Conservation (phyloP, 2,113 vertebrate genomes). For the Entelurus aequoreus region DNA sequence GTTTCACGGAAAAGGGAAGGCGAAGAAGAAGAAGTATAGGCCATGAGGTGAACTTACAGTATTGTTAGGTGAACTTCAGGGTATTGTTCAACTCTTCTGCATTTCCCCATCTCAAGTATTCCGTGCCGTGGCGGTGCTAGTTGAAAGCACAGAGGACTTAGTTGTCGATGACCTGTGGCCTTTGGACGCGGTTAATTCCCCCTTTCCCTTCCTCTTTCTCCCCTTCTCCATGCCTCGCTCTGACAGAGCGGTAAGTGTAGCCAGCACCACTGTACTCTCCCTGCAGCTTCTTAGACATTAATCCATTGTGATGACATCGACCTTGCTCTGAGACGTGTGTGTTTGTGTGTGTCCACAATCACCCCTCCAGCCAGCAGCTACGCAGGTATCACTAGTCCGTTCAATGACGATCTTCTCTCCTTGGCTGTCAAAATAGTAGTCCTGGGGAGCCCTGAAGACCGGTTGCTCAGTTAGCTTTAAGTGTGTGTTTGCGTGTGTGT, state of each 20-base stretch:
- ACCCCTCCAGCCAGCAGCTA: constrained; percentile 59
- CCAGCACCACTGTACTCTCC: constrained; percentile 69
- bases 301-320: constrained; percentile 78
- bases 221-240: constrained; percentile 60
- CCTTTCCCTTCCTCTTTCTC: constrained; percentile 41
- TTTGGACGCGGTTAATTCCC: constrained; percentile 52
- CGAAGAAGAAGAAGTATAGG: constrained; percentile 44
- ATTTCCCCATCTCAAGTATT: neutral
- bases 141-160: constrained; percentile 14
- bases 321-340: constrained; percentile 71
- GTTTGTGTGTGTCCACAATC: constrained; percentile 47
- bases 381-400: constrained; percentile 69
- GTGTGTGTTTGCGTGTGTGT: constrained; percentile 9
- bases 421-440: constrained; percentile 71
- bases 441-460: constrained; percentile 65
- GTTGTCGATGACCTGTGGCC: constrained; percentile 50
- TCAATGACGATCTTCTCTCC: constrained; percentile 72
- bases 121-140: constrained; percentile 11
- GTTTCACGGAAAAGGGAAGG: constrained; percentile 48
- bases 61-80: neutral
- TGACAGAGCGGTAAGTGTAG: constrained; percentile 70
- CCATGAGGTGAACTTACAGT: constrained; percentile 18
- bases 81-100: constrained; percentile 11
- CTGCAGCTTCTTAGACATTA: constrained; percentile 75
- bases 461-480: constrained; percentile 61